A percentile compares a stretch with the other conserved stretches of the same genome.
These are phyloP conservation scores for Pelobates fuscus DNA, from an alignment of 2,113 vertebrate genomes.

Conservation along the genomic window DNA sequence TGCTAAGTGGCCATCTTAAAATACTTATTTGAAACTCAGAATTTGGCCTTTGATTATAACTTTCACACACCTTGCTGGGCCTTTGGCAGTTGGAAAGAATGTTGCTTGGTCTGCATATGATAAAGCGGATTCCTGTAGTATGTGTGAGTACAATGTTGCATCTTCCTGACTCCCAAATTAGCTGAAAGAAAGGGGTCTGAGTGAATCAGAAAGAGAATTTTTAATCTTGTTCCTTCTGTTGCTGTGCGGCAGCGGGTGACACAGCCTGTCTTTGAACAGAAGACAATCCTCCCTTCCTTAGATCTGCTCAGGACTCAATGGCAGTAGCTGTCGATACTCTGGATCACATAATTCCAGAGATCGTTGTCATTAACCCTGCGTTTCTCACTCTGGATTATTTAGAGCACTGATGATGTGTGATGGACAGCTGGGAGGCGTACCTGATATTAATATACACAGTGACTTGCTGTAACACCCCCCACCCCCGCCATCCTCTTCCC, in stretches of 20 bases:
- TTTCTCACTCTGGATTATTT: background rate
- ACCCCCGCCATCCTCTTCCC: conserved; percentile 43
- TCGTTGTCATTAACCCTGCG: background rate
- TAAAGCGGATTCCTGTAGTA: background rate
- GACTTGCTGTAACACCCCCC: background rate
- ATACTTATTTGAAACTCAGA: too few relatives aligned
- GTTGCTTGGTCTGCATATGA: background rate
- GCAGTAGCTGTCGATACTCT: conserved; percentile 4
- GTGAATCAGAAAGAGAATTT: conserved; percentile 44
- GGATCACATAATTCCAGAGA: conserved; percentile 18
- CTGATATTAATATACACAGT: background rate
- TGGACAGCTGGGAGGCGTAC: too few relatives aligned
- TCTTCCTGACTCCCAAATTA: conserved; percentile 17
- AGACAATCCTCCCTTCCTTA: background rate
- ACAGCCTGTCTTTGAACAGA: conserved; percentile 38
- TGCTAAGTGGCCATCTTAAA: too few relatives aligned
- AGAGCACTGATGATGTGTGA: background rate
- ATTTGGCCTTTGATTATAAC: background rate
- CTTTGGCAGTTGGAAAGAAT: background rate
- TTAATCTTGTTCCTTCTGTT: conserved; percentile 47
- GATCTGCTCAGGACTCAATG: conserved; percentile 9
- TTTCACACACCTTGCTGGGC: conserved; percentile 2
- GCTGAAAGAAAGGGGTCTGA: conserved; percentile 14
- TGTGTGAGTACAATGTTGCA: background rate
- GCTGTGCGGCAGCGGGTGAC: conserved; percentile 32